Base-by-base conservation (phyloP, 1,140 invertebrate genomes). In the Chironomus striatipennis region DNA sequence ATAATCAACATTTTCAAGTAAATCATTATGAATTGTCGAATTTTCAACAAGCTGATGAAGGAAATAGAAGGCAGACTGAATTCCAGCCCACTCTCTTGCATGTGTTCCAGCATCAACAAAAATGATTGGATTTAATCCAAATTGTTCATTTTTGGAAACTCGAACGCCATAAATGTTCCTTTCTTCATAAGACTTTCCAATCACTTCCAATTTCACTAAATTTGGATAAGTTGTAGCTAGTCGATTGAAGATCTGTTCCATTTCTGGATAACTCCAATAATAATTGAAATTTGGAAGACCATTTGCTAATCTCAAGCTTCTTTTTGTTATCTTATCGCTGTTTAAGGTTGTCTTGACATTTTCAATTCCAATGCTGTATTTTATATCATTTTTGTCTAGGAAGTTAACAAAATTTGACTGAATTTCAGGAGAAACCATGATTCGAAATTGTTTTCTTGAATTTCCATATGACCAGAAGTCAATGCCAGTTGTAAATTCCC, bases 81-180 rank as follows among this genome's bases (percentile, higher is more conserved):
- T 84, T 0, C 88, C 83, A 7, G 91, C 85, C 88, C 89, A 90
- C 80, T 91, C 90, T 15, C 90, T 80, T 0, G 87, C 88, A 81
- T 91, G 89, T n/a, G 87, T 87, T 5, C 85, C 86, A 2, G 79
- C 84, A 74, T 86, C 84, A 18, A 86, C 84, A 73, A 86, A 80
- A 43, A 86, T 78, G 15, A 64, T 76, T 70, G 57, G 18, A 70
- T 76, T 42, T 72, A 65, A n/a, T 43, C 42, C 43, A 20, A 47
- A 21, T 43, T 15, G 17, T 12, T 17, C 15, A 42, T 43, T 57
- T 75, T 79, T 84, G 73, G 83, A 83, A 75, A 90, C 85, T 77
- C 85, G 86, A 2, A 89, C 76, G 0, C 82, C 84, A 20, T 84
- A 81, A 73, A 89, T 82, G 34, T 85, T 81, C 1, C 86, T 81